Conservation (phyloP, 1,140 invertebrate genomes). For the Calephelis nemesis region DNA sequence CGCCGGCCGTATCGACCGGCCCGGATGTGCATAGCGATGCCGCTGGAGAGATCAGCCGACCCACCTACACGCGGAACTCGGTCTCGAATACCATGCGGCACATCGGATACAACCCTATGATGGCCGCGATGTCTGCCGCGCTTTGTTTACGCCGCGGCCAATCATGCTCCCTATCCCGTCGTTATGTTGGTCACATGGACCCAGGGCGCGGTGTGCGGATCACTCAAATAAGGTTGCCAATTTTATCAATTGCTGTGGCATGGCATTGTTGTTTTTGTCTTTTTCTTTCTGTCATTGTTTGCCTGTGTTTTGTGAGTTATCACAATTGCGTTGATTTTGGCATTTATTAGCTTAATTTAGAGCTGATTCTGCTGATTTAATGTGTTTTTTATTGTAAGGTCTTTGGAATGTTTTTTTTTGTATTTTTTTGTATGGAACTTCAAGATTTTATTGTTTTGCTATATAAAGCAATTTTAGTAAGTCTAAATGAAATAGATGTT, state of each 20-base stretch:
- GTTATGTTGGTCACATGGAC: constrained; percentile 15
- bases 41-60: constrained; percentile 64
- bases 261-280: neutral
- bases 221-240: constrained; percentile 9
- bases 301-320: neutral
- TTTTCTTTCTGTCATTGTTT: neutral
- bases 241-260: constrained; percentile 15
- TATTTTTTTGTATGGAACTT: too few species aligned
- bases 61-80: constrained; percentile 54
- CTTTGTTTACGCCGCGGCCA: constrained; percentile 26
- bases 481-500: too few species aligned
- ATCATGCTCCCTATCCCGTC: neutral
- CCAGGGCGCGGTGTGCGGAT: constrained; percentile 5
- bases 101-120: constrained; percentile 27
- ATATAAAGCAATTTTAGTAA: too few species aligned
- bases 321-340: neutral
- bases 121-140: constrained; percentile 34
- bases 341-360: neutral
- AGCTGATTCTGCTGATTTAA: neutral
- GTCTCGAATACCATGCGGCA: constrained; percentile 46
- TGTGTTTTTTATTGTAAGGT: neutral
- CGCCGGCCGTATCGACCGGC: constrained; percentile 71
- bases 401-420: too few species aligned
- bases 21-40: constrained; percentile 73
- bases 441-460: too few species aligned